These are phyloP conservation scores for Perca schrenkii DNA, from an alignment of 2,113 vertebrate genomes.

Conservation along the genomic window DNA sequence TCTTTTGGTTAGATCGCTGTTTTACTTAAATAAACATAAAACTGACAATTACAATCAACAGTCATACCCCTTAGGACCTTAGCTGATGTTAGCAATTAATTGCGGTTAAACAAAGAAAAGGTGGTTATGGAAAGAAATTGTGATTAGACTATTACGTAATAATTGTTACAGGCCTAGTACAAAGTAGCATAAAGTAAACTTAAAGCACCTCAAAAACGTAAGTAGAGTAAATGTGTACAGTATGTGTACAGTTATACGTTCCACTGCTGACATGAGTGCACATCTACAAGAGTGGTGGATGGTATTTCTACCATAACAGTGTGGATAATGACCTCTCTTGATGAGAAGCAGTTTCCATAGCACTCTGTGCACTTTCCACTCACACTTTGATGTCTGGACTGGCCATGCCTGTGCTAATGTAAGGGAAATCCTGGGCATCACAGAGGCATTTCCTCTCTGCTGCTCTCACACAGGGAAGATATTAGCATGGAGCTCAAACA, in stretches of 20 bases:
- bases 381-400: slow-evolving; percentile 75
- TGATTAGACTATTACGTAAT: too few species aligned
- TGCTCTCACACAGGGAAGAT: slow-evolving; percentile 66
- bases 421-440: slow-evolving; percentile 83
- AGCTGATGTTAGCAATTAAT: too few species aligned
- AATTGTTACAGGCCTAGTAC: too few species aligned
- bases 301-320: slow-evolving; percentile 39
- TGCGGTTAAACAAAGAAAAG: too few species aligned
- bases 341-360: slow-evolving; percentile 50
- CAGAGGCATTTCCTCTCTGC: slow-evolving; percentile 79
- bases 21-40: too few species aligned
- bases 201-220: background rate
- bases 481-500: slow-evolving; percentile 26
- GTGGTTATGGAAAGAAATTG: too few species aligned
- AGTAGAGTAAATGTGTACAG: background rate
- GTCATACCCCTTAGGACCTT: too few species aligned
- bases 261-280: background rate
- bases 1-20: too few species aligned
- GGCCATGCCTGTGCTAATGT: slow-evolving; percentile 71
- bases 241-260: background rate
- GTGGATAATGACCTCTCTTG: slow-evolving; percentile 61
- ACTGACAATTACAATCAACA: too few species aligned
- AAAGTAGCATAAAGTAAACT: background rate
- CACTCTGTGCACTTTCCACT: slow-evolving; percentile 49
- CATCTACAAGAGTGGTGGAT: slow-evolving; percentile 8